Percentiles rank a stretch among this genome's conserved stretches.
These are phyloP conservation scores for Pogonophryne albipinna DNA, from an alignment of 2,797 vertebrate genomes.

Conservation along the genomic window DNA sequence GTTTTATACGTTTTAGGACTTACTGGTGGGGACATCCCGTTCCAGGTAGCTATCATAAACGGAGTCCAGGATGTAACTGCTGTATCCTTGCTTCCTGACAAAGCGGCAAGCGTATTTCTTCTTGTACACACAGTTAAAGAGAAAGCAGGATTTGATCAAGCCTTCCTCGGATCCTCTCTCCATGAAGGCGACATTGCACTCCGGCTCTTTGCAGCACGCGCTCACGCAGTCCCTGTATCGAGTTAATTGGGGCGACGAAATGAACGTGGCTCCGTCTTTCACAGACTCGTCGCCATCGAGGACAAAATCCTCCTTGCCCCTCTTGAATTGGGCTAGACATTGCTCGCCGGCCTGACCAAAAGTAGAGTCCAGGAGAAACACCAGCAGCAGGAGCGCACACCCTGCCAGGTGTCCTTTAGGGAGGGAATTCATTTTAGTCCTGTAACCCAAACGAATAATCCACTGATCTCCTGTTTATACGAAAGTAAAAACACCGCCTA, in stretches of 20 bases:
- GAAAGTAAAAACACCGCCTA: not conserved
- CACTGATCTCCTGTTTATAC: not conserved
- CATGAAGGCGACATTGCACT: constrained; percentile 93
- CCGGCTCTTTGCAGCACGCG: constrained; percentile 87
- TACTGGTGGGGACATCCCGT: constrained; percentile 53
- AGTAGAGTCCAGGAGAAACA: constrained; percentile 1
- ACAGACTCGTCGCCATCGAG: constrained; percentile 91
- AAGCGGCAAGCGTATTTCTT: constrained; percentile 91
- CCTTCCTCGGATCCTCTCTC: constrained; percentile 70
- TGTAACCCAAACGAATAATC: not conserved
- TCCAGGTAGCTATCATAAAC: constrained; percentile 83
- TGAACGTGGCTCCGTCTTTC: constrained; percentile 89
- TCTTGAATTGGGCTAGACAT: constrained; percentile 84
- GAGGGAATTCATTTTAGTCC: constrained; percentile 39
- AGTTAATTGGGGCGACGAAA: constrained; percentile 81
- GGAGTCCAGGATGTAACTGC: constrained; percentile 85
- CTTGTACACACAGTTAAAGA: constrained; percentile 93
- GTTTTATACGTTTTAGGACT: constrained; percentile 7
- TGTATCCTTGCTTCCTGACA: constrained; percentile 87
- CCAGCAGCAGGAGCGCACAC: constrained; percentile 54
- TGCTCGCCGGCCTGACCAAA: constrained; percentile 54
- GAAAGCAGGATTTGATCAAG: constrained; percentile 86
- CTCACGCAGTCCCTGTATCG: constrained; percentile 85
- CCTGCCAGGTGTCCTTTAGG: constrained; percentile 40
- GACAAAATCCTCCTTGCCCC: constrained; percentile 87